phyloP scores from a whole-genome alignment of 2,888 invertebrate genomes.

The Melieria omissa region DNA sequence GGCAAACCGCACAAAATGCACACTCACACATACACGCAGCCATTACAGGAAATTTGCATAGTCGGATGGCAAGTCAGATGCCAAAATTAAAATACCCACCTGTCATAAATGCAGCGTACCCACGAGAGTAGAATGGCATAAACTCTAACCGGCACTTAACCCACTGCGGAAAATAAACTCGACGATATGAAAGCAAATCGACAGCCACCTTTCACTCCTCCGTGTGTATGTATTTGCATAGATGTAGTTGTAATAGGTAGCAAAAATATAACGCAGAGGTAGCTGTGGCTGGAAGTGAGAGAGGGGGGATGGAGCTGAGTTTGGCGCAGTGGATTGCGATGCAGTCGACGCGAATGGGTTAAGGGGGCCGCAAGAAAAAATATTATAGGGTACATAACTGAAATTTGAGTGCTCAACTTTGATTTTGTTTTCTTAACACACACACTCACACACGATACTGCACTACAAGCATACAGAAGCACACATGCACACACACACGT shows the following conservation, averaged over 20 bases:
- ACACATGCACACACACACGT: background rate
- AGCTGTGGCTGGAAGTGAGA: background rate
- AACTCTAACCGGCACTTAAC: constrained; percentile 14
- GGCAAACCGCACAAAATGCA: no score
- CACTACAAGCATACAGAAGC: background rate
- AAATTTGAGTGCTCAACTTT: constrained; percentile 45
- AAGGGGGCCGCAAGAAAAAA: constrained; percentile 3
- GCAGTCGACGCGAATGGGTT: background rate
- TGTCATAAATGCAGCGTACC: no score
- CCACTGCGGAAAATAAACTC: background rate
- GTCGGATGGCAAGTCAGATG: no score
- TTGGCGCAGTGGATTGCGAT: background rate
- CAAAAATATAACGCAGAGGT: background rate
- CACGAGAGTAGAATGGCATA: background rate
- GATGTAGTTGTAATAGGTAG: background rate
- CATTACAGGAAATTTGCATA: no score
- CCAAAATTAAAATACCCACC: no score
- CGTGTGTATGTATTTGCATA: background rate
- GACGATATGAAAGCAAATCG: background rate
- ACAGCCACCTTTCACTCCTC: no score
- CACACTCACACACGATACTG: background rate
- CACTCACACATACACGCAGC: no score
- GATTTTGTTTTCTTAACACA: constrained; percentile 22
- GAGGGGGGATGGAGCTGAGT: background rate
- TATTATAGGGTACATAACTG: constrained; percentile 38